phyloP scores from a whole-genome alignment of 2,888 invertebrate genomes.

The Pachliopta kotzebuea region DNA sequence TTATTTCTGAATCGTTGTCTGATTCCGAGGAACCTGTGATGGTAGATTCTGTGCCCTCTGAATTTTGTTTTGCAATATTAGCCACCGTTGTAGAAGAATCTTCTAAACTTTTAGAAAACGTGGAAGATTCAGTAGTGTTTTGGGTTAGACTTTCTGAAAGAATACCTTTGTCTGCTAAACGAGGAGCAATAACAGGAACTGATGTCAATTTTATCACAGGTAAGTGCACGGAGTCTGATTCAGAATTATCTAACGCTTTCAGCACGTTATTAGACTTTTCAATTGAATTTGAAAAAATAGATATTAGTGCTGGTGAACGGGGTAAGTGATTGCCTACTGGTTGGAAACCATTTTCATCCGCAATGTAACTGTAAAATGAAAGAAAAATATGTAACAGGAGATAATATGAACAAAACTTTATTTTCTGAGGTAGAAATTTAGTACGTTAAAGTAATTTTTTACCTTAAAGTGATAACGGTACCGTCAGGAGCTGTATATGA shows the following conservation, averaged over 20 bases:
- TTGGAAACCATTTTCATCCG: conserved; percentile 87
- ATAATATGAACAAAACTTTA: neutral
- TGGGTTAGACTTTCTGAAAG: conserved; percentile 1
- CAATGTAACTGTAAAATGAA: conserved; percentile 76
- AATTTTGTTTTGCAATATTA: neutral
- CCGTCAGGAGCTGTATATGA: conserved; percentile 87
- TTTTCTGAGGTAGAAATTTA: no score
- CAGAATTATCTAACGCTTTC: conserved; percentile 39
- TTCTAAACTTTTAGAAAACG: conserved; percentile 8
- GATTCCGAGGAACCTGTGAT: conserved; percentile 23
- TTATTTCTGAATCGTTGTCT: conserved; percentile 28
- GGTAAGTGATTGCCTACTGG: conserved; percentile 84
- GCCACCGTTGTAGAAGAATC: conserved; percentile 9
- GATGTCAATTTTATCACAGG: conserved; percentile 31
- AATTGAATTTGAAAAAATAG: conserved; percentile 35
- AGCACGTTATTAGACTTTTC: conserved; percentile 51
- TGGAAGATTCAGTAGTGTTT: conserved; percentile 18
- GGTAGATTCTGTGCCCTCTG: conserved; percentile 16
- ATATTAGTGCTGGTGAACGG: conserved; percentile 42
- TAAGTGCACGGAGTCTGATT: conserved; percentile 37
- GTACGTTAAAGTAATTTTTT: no score
- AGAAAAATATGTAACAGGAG: neutral
- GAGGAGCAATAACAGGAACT: conserved; percentile 25
- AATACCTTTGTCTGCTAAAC: neutral
- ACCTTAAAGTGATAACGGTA: conserved; percentile 82